phyloP scores from a whole-genome alignment of 2,113 vertebrate species.

The Microcebus griseorufus region DNA sequence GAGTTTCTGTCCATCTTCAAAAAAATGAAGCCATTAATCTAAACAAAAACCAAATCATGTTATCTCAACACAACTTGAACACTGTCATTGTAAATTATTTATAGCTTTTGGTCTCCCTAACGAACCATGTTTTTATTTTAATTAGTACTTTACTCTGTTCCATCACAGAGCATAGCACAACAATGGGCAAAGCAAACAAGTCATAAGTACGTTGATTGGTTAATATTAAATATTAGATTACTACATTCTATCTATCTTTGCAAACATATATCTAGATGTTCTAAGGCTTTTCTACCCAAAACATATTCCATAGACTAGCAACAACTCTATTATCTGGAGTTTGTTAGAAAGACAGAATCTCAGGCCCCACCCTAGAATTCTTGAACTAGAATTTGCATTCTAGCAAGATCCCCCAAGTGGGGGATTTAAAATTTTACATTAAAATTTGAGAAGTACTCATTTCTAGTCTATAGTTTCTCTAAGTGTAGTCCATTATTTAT shows the following conservation, averaged over 20 bases:
- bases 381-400: not conserved
- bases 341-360: not conserved
- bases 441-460: not conserved
- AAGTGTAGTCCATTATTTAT: not conserved
- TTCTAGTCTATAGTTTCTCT: not conserved
- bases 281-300: not conserved
- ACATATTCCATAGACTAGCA: not conserved
- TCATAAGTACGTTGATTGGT: not conserved
- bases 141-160: conserved; percentile 13
- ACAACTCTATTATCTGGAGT: not conserved
- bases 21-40: not conserved
- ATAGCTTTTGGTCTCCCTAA: not conserved
- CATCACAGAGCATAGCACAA: not conserved
- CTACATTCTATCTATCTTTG: not conserved
- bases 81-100: not conserved
- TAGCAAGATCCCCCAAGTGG: not conserved
- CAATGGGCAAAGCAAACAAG: not conserved
- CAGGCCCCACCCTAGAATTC: not conserved
- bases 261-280: not conserved
- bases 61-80: conserved; percentile 9
- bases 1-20: not conserved
- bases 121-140: not conserved
- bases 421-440: not conserved
- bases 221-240: conserved; percentile 1
- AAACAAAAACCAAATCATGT: conserved; percentile 38